Evolutionary conservation across 2,888 invertebrate species (phyloP), one percentile per base, ranked within the genome.

Genomic region (Notocelia uddmanniana): DNA sequence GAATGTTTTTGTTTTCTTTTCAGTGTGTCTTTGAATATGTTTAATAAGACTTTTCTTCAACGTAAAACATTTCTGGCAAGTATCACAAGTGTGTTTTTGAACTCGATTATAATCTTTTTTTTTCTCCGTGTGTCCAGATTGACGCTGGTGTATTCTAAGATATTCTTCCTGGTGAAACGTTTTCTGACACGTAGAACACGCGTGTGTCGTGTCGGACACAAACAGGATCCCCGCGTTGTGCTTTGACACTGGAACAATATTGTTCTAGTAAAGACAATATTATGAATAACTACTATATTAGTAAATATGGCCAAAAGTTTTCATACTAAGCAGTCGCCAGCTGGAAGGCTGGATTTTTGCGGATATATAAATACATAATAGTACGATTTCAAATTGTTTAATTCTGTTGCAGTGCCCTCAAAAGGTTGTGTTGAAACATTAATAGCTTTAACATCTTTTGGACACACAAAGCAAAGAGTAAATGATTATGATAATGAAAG

Each of bases 21-120:
- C 52, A 3, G 21, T 9, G 23, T 64, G 64, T 21, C 52, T 21
- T 37, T 34, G 52, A n/a, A 64, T 21, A 23, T 64, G 64, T 37
- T 21, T 64, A 21, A 52, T 52, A 11, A 64, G 19, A 21, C 15
- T 23, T 0, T 3, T 21, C 37, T 64, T 64, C 5, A 21, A 21
- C 0, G 19, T n/a, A 54, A 54, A 64, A 3, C 2, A 11, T 54
- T 54, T 52, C 9, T 64, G 19, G 18, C 64, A 64, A 10, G 37
- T 34, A 9, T 54, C 64, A 37, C 64, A 64, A 34, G 5, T 37
- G 23, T 54, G 2, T 15, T 21, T 64, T n/a, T n/a, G 3, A 8
- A 26, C 13, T 13, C 13, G 3, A 0, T 10, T 11, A 26, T 19
- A 9, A 1, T 8, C 18, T 2, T 11, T 52, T 9, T 8, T 19